phyloP scores from a whole-genome alignment of 2,888 invertebrate species.

The Megalurothrips usitatus region DNA sequence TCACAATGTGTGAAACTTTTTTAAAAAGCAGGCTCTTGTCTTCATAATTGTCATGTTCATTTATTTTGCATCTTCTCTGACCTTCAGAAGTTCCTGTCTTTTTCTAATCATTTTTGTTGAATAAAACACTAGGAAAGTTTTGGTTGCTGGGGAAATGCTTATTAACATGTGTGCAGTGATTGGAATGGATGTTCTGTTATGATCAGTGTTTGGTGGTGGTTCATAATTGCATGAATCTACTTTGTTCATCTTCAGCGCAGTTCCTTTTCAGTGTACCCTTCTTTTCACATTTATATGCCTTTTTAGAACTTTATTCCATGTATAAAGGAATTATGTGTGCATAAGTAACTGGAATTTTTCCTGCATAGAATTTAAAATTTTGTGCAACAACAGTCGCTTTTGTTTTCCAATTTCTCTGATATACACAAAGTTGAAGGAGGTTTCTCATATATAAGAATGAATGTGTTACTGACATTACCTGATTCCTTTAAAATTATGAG shows the following conservation, averaged over 20 bases:
- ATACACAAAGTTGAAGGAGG: too few species aligned
- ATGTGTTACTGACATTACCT: too few species aligned
- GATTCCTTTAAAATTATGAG: too few species aligned
- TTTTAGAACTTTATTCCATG: background rate
- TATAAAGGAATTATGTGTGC: background rate
- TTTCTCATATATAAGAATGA: too few species aligned
- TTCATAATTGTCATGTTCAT: too few species aligned
- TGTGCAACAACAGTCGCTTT: too few species aligned
- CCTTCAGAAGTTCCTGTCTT: too few species aligned
- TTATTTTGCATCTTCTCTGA: too few species aligned
- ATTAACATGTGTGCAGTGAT: background rate
- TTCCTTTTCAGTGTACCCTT: constrained; percentile 24
- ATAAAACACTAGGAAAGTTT: background rate
- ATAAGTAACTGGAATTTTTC: background rate
- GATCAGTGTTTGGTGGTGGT: constrained; percentile 31
- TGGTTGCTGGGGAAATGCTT: background rate
- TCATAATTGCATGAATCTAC: background rate
- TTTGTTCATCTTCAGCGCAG: constrained; percentile 19
- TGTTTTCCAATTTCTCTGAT: too few species aligned
- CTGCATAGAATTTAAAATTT: too few species aligned
- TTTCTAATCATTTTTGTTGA: background rate
- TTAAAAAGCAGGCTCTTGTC: too few species aligned
- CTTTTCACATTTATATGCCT: background rate
- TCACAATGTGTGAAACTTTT: too few species aligned
- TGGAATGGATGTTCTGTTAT: constrained; percentile 13